Percentiles rank a stretch among this genome's conserved stretches.
Conservation (phyloP, 2,797 vertebrate species). For the Hypotaenidia philippensis region DNA sequence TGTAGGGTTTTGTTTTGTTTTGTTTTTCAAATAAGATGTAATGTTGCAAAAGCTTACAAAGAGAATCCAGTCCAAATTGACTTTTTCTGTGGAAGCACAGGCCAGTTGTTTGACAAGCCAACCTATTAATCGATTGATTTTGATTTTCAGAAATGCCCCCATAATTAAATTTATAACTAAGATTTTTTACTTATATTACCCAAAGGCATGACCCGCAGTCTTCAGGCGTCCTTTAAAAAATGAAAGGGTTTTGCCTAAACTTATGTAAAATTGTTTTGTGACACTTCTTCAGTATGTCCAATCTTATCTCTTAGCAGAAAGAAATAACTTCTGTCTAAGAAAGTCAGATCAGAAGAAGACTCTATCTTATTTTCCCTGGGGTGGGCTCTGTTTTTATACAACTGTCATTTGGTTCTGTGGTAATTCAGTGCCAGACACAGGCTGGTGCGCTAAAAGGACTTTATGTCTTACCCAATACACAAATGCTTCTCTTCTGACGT, state of each 20-base stretch:
- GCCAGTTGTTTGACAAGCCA: not conserved
- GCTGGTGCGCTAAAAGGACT: not conserved
- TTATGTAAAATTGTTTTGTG: not conserved
- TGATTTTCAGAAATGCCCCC: not conserved
- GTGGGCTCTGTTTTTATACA: not conserved
- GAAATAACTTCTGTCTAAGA: not conserved
- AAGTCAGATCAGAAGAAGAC: not conserved
- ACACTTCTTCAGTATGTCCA: not conserved
- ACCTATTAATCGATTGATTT: not conserved
- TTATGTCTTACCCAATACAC: not conserved
- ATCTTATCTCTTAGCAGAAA: not conserved
- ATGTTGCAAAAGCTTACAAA: not conserved
- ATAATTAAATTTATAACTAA: not conserved
- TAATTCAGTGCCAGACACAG: not conserved
- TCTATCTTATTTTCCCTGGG: not conserved
- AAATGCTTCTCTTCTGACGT: not conserved
- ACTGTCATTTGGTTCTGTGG: not conserved
- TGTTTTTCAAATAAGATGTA: fast-evolving
- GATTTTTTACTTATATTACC: not conserved
- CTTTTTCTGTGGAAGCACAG: not conserved
- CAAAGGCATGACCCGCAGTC: not conserved
- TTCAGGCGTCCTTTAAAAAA: not conserved
- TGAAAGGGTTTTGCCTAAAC: not conserved
- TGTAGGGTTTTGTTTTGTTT: too few species aligned
- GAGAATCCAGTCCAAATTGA: not conserved